phyloP scores from a whole-genome alignment of 2,888 invertebrate species.

The Thysanoteuthis rhombus region DNA sequence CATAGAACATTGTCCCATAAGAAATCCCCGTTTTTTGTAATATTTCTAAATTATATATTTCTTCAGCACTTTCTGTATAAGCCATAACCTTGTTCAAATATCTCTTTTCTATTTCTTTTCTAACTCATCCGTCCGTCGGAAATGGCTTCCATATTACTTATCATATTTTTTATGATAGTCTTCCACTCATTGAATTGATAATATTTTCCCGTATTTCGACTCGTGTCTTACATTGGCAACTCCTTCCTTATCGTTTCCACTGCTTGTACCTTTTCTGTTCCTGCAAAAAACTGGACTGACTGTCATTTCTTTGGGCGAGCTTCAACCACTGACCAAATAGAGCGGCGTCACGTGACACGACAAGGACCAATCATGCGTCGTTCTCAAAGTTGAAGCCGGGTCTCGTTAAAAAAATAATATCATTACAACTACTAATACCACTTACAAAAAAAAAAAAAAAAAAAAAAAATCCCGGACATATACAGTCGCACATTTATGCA shows the following conservation, averaged over 20 bases:
- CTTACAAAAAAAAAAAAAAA: neutral
- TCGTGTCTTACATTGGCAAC: neutral
- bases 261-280: neutral
- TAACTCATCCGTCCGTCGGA: neutral
- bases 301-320: neutral
- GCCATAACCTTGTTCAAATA: neutral
- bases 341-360: slow-evolving; percentile 12
- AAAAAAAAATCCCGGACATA: neutral
- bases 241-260: neutral
- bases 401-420: neutral
- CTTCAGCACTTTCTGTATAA: too few species aligned
- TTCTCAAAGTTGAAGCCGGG: neutral
- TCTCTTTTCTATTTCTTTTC: neutral
- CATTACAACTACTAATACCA: neutral
- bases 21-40: too few species aligned
- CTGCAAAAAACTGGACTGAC: neutral
- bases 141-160: neutral
- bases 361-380: neutral
- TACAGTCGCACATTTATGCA: neutral
- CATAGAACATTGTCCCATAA: too few species aligned
- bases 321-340: neutral
- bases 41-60: too few species aligned
- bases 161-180: too few species aligned
- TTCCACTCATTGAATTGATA: too few species aligned
- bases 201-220: neutral